Conservation (phyloP, 2,797 vertebrate species). For the Leuciscus waleckii region DNA sequence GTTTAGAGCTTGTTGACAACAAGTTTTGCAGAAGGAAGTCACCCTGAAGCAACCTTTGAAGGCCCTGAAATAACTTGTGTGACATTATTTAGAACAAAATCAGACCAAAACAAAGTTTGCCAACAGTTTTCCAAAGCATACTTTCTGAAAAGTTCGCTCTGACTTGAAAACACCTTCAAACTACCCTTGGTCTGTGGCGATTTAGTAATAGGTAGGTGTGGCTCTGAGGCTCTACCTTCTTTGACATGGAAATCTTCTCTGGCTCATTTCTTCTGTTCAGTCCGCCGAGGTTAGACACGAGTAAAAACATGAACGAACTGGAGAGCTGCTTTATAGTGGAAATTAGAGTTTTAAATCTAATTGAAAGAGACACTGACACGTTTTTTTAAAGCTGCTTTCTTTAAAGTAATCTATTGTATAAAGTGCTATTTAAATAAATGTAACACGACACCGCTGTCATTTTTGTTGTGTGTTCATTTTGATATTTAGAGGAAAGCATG, state of each 20-base stretch:
- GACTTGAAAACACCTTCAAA: not conserved
- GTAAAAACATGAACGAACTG: too few relatives aligned
- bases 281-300: too few relatives aligned
- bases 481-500: not conserved
- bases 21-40: conserved; percentile 3
- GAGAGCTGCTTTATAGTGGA: too few relatives aligned
- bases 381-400: not conserved
- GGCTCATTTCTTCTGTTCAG: too few relatives aligned
- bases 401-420: not conserved
- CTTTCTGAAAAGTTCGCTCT: not conserved
- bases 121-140: not conserved
- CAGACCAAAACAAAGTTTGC: not conserved
- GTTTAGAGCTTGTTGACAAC: conserved; percentile 17
- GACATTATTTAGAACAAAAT: not conserved
- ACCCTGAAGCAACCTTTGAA: not conserved
- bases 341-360: too few relatives aligned
- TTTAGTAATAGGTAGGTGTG: too few relatives aligned
- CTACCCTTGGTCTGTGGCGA: not conserved
- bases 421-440: not conserved
- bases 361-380: too few relatives aligned
- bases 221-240: too few relatives aligned
- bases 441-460: not conserved
- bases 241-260: not conserved
- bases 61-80: not conserved
- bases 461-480: not conserved